Evolutionary conservation across 2,888 invertebrate species (phyloP).

Genomic region (Netelia fuscicornis): DNA sequence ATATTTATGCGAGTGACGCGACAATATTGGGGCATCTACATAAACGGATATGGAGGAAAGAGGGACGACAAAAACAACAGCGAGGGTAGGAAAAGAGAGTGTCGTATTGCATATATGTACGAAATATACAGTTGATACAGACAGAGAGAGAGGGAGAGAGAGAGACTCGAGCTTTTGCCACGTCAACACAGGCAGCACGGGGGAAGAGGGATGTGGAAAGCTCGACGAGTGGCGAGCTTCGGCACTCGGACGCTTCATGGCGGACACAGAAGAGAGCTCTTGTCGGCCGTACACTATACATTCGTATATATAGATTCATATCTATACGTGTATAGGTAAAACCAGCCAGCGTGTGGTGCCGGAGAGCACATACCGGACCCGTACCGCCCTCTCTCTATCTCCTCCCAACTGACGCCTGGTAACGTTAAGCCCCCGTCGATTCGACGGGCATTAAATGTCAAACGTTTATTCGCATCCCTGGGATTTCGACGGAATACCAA

Average conservation of each 20-base stretch:
- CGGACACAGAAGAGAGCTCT: constrained; percentile 38
- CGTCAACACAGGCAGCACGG: constrained; percentile 46
- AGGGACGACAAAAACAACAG: background rate
- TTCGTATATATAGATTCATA: background rate
- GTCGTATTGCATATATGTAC: background rate
- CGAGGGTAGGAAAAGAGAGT: background rate
- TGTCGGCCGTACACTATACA: constrained; percentile 21
- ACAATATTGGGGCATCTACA: constrained; percentile 15
- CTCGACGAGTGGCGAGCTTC: constrained; percentile 65
- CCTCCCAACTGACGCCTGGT: constrained; percentile 58
- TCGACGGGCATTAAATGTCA: constrained; percentile 82
- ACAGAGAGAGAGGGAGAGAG: background rate
- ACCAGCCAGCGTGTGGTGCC: constrained; percentile 27
- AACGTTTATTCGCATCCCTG: constrained; percentile 79
- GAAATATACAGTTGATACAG: constrained; percentile 29
- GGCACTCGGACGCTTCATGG: constrained; percentile 56
- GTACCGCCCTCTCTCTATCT: constrained; percentile 9
- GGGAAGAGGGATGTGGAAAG: constrained; percentile 49
- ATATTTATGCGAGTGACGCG: constrained; percentile 48
- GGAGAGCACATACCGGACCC: constrained; percentile 46
- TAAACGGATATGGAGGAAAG: constrained; percentile 8
- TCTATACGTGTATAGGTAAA: background rate
- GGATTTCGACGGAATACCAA: constrained; percentile 72
- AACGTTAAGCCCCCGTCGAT: constrained; percentile 69
- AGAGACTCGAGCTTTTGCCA: constrained; percentile 28